These are phyloP conservation scores for Schizothorax lantsangensis DNA, from an alignment of 2,797 vertebrate species.

Conservation along the genomic window DNA sequence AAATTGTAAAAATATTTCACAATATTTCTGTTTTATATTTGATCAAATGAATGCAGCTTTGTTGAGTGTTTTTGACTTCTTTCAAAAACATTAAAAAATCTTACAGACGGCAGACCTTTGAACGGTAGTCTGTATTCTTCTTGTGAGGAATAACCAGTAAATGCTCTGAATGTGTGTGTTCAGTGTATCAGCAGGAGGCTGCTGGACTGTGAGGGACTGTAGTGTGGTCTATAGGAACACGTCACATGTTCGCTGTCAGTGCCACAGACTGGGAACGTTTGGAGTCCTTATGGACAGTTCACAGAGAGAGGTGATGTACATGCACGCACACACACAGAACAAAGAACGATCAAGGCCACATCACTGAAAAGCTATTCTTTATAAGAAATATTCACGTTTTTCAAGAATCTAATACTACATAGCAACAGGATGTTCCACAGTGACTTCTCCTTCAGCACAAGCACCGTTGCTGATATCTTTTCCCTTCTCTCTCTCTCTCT, in stretches of 20 bases:
- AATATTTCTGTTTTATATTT: not conserved
- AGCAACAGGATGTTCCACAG: slow-evolving; percentile 4
- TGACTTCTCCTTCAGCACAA: slow-evolving; percentile 3
- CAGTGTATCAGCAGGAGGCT: slow-evolving; percentile 83
- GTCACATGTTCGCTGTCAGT: slow-evolving; percentile 95
- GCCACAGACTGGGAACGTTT: slow-evolving; percentile 92
- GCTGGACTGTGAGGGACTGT: slow-evolving; percentile 94
- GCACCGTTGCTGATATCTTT: not conserved
- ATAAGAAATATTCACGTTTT: not conserved
- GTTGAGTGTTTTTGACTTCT: not conserved
- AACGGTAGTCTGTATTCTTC: not conserved
- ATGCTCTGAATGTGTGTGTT: slow-evolving; percentile 40
- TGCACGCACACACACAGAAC: not conserved
- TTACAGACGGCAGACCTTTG: not conserved
- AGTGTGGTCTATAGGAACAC: slow-evolving; percentile 94
- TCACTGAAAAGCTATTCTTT: not conserved
- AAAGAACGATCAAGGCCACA: not conserved
- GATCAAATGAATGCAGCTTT: not conserved
- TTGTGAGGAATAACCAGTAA: not conserved
- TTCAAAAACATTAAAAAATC: not conserved
- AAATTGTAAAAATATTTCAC: not conserved
- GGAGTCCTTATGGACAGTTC: slow-evolving; percentile 98
- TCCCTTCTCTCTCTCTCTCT: slow-evolving; percentile 64
- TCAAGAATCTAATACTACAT: not conserved
- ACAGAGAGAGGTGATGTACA: slow-evolving; percentile 87